A percentile compares a stretch with the other conserved stretches of the same genome.
These are phyloP conservation scores for Lasioglossum vierecki DNA, from an alignment of 2,888 invertebrate genomes.

Conservation along the genomic window DNA sequence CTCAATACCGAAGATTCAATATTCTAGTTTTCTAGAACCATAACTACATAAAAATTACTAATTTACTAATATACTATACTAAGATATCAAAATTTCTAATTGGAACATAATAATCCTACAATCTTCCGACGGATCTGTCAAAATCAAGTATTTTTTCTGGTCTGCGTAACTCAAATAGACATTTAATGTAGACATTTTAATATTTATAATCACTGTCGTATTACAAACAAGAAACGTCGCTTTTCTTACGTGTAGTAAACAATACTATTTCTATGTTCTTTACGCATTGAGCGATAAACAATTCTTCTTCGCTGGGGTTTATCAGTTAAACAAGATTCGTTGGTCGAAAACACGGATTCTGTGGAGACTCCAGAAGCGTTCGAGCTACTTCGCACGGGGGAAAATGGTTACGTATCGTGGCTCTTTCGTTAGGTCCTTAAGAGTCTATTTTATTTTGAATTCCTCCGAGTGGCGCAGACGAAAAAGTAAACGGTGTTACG, in stretches of 20 bases:
- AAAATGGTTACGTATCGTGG: neutral
- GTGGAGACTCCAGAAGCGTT: neutral
- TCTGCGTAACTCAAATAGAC: no score
- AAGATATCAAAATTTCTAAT: no score
- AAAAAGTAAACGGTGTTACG: conserved; percentile 35
- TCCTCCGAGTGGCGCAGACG: conserved; percentile 23
- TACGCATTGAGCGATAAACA: neutral
- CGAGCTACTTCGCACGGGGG: neutral
- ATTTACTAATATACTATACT: no score
- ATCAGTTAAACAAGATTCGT: neutral
- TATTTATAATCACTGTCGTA: no score
- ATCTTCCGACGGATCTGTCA: no score
- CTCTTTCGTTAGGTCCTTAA: neutral
- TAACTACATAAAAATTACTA: no score
- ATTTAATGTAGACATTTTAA: no score
- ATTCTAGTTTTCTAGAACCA: no score
- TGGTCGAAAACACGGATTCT: neutral
- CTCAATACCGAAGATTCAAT: no score
- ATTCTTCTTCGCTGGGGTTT: neutral
- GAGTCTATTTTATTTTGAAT: conserved; percentile 9
- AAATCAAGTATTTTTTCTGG: no score
- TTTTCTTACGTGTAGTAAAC: no score
- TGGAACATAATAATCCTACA: neutral
- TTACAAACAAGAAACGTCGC: no score
- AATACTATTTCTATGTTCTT: neutral